Conservation (phyloP, 2,888 invertebrate genomes). For the Branchellion lobata region DNA sequence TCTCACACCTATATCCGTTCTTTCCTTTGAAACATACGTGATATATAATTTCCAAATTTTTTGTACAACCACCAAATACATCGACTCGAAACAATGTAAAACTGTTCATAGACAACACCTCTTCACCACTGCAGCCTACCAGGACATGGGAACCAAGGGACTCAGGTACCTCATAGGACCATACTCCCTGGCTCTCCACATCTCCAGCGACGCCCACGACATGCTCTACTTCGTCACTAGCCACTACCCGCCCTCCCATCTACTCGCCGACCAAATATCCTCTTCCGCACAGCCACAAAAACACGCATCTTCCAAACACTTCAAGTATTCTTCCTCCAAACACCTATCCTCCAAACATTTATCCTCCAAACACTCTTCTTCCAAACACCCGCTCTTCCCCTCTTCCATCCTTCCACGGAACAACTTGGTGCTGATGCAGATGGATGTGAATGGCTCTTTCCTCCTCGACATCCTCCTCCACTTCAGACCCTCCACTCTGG, state of each 20-base stretch:
- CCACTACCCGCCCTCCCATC: neutral
- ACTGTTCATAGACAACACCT: too few relatives aligned
- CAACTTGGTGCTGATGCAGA: slow-evolving; percentile 4
- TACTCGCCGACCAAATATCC: neutral
- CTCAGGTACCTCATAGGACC: neutral
- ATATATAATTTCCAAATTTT: too few relatives aligned
- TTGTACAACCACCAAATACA: too few relatives aligned
- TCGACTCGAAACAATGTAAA: too few relatives aligned
- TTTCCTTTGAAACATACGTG: too few relatives aligned
- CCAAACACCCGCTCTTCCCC: too few relatives aligned
- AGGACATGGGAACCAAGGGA: neutral
- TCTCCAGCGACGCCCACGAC: neutral
- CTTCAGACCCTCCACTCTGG: neutral
- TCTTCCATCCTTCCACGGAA: neutral
- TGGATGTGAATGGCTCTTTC: neutral
- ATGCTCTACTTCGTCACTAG: slow-evolving; percentile 2
- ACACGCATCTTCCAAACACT: neutral
- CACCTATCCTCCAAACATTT: neutral
- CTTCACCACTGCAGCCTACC: neutral
- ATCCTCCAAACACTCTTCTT: too few relatives aligned
- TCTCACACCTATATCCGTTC: neutral
- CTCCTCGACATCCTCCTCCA: neutral
- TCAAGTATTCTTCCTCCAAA: neutral
- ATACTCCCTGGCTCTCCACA: neutral
- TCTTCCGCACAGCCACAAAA: neutral